A percentile compares a stretch with the other conserved stretches of the same genome.
Conservation (phyloP, 2,797 vertebrate species). For the Limnodromus scolopaceus region DNA sequence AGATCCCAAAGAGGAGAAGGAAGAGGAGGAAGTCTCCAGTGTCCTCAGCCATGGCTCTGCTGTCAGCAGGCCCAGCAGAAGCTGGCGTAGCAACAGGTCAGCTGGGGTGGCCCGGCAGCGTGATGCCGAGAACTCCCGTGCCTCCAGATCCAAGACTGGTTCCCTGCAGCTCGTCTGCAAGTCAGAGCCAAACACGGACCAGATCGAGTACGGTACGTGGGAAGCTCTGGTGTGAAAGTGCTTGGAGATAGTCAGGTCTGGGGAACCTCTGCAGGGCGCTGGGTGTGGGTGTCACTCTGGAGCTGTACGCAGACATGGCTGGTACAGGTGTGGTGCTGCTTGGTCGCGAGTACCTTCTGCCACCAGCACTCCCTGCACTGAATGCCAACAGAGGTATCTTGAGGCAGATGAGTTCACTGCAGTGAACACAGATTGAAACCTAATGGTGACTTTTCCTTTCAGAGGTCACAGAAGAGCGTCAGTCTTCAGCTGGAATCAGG, state of each 20-base stretch:
- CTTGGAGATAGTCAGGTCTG: background rate
- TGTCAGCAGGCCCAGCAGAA: conserved; percentile 56
- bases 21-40: conserved; percentile 69
- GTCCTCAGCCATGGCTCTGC: conserved; percentile 52
- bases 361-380: background rate
- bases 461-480: conserved; percentile 78
- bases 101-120: conserved; percentile 56
- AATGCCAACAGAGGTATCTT: background rate
- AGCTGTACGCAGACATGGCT: background rate
- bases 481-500: conserved; percentile 78
- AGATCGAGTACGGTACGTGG: conserved; percentile 77
- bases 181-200: conserved; percentile 88
- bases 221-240: background rate
- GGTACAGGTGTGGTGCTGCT: background rate
- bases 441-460: conserved; percentile 60
- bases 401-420: conserved; percentile 17
- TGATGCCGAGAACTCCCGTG: conserved; percentile 66
- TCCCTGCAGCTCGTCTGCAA: conserved; percentile 88
- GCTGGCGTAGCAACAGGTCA: conserved; percentile 78
- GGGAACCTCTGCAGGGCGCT: background rate
- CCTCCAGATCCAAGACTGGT: conserved; percentile 73
- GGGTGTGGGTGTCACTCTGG: background rate
- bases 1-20: conserved; percentile 83
- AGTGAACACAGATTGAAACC: background rate
- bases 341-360: background rate